Conservation (phyloP, 2,797 vertebrate species). For the Micrastur ruficollis region DNA sequence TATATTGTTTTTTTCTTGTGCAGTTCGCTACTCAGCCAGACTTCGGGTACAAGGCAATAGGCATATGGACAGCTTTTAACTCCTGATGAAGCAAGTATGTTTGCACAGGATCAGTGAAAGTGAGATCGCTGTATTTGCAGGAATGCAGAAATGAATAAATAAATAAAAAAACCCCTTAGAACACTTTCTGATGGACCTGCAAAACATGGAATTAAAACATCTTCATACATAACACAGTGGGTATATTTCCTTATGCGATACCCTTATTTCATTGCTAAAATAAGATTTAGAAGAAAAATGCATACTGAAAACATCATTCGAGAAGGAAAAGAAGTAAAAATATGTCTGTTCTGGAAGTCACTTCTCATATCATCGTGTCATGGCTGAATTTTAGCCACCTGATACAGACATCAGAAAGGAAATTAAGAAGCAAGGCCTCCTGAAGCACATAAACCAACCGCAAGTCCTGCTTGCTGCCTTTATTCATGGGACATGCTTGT, state of each 20-base stretch:
- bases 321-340: not conserved
- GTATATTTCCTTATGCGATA: not conserved
- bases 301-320: not conserved
- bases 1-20: conserved; percentile 42
- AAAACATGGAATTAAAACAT: not conserved
- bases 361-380: not conserved
- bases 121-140: not conserved
- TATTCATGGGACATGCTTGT: not conserved
- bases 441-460: not conserved
- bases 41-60: conserved; percentile 41
- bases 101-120: conserved; percentile 5
- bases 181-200: not conserved
- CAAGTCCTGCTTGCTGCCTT: not conserved
- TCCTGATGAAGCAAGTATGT: conserved; percentile 20
- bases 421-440: not conserved
- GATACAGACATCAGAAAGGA: not conserved
- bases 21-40: conserved; percentile 50
- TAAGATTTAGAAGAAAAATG: not conserved
- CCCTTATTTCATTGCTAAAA: not conserved
- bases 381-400: not conserved
- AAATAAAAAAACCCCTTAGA: not conserved
- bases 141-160: not conserved
- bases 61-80: conserved; percentile 57
- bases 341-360: not conserved
- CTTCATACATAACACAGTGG: not conserved